These are phyloP conservation scores for Nothocercus julius DNA, from an alignment of 2,113 vertebrate species.

Conservation along the genomic window DNA sequence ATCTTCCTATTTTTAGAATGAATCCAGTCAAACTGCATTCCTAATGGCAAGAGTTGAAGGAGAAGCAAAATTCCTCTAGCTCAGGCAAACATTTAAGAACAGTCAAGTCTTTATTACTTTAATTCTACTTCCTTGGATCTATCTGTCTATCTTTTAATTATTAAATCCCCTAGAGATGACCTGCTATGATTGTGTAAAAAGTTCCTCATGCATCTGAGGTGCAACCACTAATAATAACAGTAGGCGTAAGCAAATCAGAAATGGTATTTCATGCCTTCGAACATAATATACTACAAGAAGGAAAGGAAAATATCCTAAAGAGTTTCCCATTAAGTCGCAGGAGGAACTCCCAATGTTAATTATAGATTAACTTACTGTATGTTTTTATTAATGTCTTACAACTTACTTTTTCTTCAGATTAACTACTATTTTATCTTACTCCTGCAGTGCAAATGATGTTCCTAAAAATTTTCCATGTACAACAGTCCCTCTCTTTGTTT, in stretches of 20 bases:
- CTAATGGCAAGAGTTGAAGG: neutral
- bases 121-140: neutral
- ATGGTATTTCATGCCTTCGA: neutral
- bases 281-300: neutral
- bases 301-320: neutral
- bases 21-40: conserved; percentile 16
- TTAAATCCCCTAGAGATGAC: neutral
- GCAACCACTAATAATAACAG: neutral
- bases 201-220: neutral
- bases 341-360: neutral
- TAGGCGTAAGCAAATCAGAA: neutral
- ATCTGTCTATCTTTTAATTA: neutral
- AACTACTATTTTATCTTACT: neutral
- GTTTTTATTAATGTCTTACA: neutral
- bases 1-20: neutral
- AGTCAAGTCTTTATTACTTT: neutral
- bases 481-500: neutral
- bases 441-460: neutral
- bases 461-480: neutral
- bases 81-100: neutral
- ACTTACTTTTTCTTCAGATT: neutral
- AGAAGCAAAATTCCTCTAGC: conserved; percentile 7
- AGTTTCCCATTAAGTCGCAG: neutral
- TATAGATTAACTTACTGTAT: neutral
- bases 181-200: neutral